Evolutionary conservation across 1,140 invertebrate species (phyloP), one percentile per base, ranked within the genome.

Genomic region (Geopemphigus sp.): DNA sequence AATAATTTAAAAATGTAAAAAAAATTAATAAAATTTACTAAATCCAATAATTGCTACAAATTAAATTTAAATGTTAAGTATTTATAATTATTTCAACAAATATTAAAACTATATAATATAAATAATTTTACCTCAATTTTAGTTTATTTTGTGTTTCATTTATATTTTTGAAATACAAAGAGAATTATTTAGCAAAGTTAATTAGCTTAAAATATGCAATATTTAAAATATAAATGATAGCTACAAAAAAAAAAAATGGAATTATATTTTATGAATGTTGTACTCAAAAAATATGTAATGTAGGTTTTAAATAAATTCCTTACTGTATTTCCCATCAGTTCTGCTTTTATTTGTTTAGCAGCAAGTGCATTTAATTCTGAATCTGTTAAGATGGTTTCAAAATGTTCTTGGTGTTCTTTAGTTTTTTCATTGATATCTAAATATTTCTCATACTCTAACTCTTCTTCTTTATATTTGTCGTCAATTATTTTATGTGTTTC

Each of bases 311-410:
- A 26, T 24, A 68, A 3, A 50, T 24, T 15, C 29, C 85, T 84
- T 83, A 89, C 89, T 74, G 85, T 85, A 85, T 97, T 91, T 57
- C 95, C 95, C 87, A 95, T 89, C 81, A 96, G 90, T 89, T 97
- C 95, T 45, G 95, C 95, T 87, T 95, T 96, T 0, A 97, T 86
- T 81, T 96, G 89, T 87, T 93, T 95, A 19, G 95, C 94, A 26
- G 90, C 93, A 15, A 98, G 84, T 82, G 91, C 90, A 87, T 97
- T 97, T 88, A 81, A 56, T 78, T 81, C 81, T 45, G 72, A 47
- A 12, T 81, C 81, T 19, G 54, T 81, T 53, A 81, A 66, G 39
- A 22, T 26, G 0, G 5, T 78, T 24, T 61, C 39, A 22, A 14
- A 8, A 78, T 14, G 12, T 63, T 76, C 73, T 32, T 78, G 22